Conservation (phyloP, 2,113 vertebrate species). For the Gopherus flavomarginatus region DNA sequence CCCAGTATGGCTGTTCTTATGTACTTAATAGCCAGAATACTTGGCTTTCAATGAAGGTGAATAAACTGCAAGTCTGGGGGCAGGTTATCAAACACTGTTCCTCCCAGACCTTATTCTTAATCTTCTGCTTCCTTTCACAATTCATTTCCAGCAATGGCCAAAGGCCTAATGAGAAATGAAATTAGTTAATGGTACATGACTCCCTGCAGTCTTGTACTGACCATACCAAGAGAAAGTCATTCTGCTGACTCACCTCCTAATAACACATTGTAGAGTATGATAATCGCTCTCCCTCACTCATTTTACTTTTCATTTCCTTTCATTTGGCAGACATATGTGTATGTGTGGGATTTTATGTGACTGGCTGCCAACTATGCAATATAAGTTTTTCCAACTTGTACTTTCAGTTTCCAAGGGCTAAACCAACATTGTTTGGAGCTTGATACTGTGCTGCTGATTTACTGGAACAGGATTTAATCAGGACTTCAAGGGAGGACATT, state of each 20-base stretch:
- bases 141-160: constrained; percentile 38
- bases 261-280: not conserved
- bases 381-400: constrained; percentile 31
- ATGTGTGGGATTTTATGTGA: constrained; percentile 54
- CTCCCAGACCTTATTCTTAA: constrained; percentile 10
- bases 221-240: constrained; percentile 4
- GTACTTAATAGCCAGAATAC: not conserved
- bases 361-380: constrained; percentile 46
- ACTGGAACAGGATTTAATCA: constrained; percentile 56
- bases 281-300: not conserved
- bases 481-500: constrained; percentile 44
- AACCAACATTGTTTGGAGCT: constrained; percentile 60
- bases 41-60: not conserved
- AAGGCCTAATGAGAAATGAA: constrained; percentile 36
- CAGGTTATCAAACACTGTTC: not conserved
- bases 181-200: not conserved
- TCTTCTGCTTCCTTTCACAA: not conserved
- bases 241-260: constrained; percentile 16
- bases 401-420: constrained; percentile 20
- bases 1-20: not conserved
- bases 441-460: constrained; percentile 48
- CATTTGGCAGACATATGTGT: not conserved
- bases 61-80: not conserved
- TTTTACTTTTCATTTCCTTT: constrained; percentile 19
- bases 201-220: not conserved